Base-by-base conservation (phyloP, 2,113 vertebrate species). In the Entosphenus tridentatus region DNA sequence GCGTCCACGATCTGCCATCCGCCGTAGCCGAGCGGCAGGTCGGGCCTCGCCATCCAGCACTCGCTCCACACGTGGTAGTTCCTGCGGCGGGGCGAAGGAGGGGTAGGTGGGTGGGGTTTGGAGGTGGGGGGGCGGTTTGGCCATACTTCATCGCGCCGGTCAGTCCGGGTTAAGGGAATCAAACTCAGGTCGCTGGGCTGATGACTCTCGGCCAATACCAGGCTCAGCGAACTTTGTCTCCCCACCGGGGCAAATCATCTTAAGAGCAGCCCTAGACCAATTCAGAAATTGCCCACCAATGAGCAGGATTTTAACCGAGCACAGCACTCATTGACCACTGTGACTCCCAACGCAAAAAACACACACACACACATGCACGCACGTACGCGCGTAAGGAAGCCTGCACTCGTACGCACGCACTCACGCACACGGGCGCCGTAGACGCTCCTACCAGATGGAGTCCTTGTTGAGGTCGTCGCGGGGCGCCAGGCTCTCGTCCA, bases 41-140 rank as follows among this genome's bases (percentile, higher is more conserved):
- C 92, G 11, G 88, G 82, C 73, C 92, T 85, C 9, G 83, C 74
- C 90, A 98, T 96, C 85, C 80, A 96, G 72, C 89, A 88, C 73
- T 98, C 92, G 0, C 87, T 96, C 90, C 93, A 98, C 78, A 88
- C 93, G 72, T 96, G 92, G 70, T 98, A 98, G 75, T 96, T 98
- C 92, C 93, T 98, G 76, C 57, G 39, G 68, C 55, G 70, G 70
- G 74, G 7, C 1, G 56, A 13, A 68, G 3, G 2, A 67, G 70
- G 1, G 69, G 69, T 56, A 21, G 10, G n/a, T 56, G 8, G n/a
- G 10, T 18, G 11, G n/a, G 9, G 62, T 67, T 67, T 67, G 8
- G 56, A 71, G 73, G 74, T 59, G 65, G 67, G 73, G 2, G 68
- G 67, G 2, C 11, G 67, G 71, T 70, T 4, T 21, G 54, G 2